Percentiles rank a stretch among this genome's conserved stretches.
Conservation (phyloP, 2,888 invertebrate species). For the Cecidostiba fungosa region DNA sequence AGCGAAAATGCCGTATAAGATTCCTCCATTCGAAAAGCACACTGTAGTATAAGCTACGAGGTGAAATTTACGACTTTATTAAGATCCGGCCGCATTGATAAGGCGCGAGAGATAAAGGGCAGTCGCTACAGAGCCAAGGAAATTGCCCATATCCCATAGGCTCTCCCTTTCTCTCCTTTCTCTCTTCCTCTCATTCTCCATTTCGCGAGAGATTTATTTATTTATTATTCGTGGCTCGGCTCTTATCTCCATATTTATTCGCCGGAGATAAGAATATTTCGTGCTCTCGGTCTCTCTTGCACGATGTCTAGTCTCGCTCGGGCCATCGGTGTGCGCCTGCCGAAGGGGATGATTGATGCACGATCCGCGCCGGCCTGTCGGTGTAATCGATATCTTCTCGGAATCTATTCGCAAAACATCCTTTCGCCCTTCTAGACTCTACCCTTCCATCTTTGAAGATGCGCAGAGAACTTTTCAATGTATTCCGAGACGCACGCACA, state of each 20-base stretch:
- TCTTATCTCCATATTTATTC: constrained; percentile 62
- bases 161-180: not conserved
- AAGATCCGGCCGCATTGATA: constrained; percentile 57
- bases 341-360: constrained; percentile 66
- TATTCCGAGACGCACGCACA: constrained; percentile 32
- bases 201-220: constrained; percentile 61
- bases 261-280: constrained; percentile 60
- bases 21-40: not conserved
- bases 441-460: constrained; percentile 21
- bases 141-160: constrained; percentile 53
- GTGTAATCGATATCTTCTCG: constrained; percentile 61
- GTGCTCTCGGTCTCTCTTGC: not conserved
- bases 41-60: not conserved
- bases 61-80: constrained; percentile 61
- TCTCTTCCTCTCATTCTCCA: constrained; percentile 1
- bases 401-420: constrained; percentile 57
- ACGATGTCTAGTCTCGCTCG: not conserved
- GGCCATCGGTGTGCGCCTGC: constrained; percentile 10
- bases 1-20: not conserved
- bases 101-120: constrained; percentile 48
- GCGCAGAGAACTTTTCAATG: constrained; percentile 50
- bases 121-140: constrained; percentile 46
- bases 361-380: constrained; percentile 39
- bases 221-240: constrained; percentile 58
- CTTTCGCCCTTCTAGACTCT: constrained; percentile 30